phyloP scores from a whole-genome alignment of 2,888 invertebrate species.

The Pogonocherus hispidulus region DNA sequence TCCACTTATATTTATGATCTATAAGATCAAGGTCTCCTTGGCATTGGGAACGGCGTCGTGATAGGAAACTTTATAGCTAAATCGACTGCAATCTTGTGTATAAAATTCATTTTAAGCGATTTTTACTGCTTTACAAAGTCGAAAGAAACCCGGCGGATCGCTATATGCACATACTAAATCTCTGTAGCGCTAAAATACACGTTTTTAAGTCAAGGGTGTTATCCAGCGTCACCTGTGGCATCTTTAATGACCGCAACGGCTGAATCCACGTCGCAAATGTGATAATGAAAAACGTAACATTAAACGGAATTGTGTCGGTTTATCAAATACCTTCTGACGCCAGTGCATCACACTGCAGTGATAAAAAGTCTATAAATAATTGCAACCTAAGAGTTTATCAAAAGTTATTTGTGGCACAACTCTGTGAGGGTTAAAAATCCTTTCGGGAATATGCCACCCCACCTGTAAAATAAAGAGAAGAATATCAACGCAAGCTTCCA shows the following conservation, averaged over 20 bases:
- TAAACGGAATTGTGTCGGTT: not conserved
- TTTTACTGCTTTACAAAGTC: conserved; percentile 33
- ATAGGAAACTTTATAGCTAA: conserved; percentile 37
- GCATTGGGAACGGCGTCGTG: conserved; percentile 36
- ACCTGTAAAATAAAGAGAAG: too few relatives aligned
- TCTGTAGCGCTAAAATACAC: not conserved
- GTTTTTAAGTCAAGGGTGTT: conserved; percentile 7
- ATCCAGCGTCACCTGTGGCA: not conserved
- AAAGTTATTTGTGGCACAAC: too few relatives aligned
- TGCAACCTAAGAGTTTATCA: too few relatives aligned
- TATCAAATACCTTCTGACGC: too few relatives aligned
- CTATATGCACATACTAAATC: conserved; percentile 20
- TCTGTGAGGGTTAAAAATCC: too few relatives aligned
- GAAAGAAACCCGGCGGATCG: conserved; percentile 11
- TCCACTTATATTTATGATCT: conserved; percentile 37
- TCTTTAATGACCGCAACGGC: not conserved
- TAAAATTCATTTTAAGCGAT: conserved; percentile 28
- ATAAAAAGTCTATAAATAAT: too few relatives aligned
- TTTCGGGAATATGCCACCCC: too few relatives aligned
- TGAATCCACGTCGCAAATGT: not conserved
- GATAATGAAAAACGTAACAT: not conserved
- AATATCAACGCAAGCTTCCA: too few relatives aligned
- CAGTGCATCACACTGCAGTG: too few relatives aligned
- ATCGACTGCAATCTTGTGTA: conserved; percentile 28
- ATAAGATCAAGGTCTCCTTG: conserved; percentile 39